A percentile compares a stretch with the other conserved stretches of the same genome.
phyloP scores from a whole-genome alignment of 2,888 invertebrate genomes.

The Drosophila sordidula region DNA sequence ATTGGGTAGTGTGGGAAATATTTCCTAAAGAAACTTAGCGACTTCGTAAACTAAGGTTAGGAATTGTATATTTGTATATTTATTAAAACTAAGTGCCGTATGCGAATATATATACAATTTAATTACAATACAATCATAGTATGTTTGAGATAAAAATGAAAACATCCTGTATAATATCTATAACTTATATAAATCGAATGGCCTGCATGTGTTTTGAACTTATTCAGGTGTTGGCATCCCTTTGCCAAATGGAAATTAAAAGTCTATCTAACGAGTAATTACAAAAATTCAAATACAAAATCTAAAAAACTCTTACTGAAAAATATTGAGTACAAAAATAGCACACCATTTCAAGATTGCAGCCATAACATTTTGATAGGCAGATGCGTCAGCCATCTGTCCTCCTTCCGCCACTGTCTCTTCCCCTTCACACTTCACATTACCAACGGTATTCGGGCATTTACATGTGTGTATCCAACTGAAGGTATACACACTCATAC shows the following conservation, averaged over 20 bases:
- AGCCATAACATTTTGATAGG: conserved; percentile 12
- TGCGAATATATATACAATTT: neutral
- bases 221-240: neutral
- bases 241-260: neutral
- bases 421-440: neutral
- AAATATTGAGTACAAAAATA: conserved; percentile 39
- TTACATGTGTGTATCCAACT: neutral
- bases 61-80: neutral
- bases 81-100: neutral
- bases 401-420: neutral
- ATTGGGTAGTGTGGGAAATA: neutral
- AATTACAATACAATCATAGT: neutral
- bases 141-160: neutral
- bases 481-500: neutral
- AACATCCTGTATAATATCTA: neutral
- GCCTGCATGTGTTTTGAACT: neutral
- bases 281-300: neutral
- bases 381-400: conserved; percentile 21
- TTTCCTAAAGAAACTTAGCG: neutral
- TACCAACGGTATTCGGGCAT: neutral
- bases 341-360: conserved; percentile 35
- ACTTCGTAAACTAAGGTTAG: neutral
- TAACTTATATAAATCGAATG: too few relatives aligned
- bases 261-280: neutral
- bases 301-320: conserved; percentile 5